phyloP scores from a whole-genome alignment of 2,113 vertebrate species.

The Carassius auratus region DNA sequence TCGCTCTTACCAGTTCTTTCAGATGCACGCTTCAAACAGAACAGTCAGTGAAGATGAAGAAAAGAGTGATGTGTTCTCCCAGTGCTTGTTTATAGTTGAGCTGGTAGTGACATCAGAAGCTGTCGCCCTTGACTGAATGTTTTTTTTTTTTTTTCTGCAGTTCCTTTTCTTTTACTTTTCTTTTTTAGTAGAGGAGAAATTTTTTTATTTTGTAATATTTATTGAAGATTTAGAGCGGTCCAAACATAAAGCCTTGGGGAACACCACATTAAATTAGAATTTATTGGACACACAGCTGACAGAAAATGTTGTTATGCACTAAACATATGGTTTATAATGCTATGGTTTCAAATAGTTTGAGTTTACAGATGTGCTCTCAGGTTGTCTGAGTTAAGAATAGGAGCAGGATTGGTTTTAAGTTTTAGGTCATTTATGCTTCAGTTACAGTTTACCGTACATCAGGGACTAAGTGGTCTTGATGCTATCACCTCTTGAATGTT shows the following conservation, averaged over 20 bases:
- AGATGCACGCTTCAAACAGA: no score
- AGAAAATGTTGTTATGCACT: background rate
- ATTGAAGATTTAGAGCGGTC: background rate
- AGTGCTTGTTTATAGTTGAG: no score
- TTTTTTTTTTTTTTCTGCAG: no score
- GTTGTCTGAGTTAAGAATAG: background rate
- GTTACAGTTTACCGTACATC: background rate
- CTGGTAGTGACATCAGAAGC: no score
- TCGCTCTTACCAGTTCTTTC: no score
- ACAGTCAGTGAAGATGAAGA: no score
- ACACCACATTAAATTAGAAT: background rate
- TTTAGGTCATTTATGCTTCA: background rate
- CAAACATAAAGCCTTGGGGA: background rate
- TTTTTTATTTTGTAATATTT: background rate
- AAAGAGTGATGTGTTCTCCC: no score
- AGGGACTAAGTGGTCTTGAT: background rate
- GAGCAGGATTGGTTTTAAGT: background rate
- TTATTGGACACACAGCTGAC: background rate
- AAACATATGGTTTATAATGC: background rate
- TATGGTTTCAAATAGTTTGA: background rate
- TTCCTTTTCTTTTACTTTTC: no score
- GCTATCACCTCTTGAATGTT: background rate
- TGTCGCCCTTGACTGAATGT: no score
- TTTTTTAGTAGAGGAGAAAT: no score
- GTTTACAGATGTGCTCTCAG: background rate